Percentiles rank a stretch among this genome's conserved stretches.
Conservation (phyloP, 1,140 invertebrate genomes). For the Drosophila albomicans region DNA sequence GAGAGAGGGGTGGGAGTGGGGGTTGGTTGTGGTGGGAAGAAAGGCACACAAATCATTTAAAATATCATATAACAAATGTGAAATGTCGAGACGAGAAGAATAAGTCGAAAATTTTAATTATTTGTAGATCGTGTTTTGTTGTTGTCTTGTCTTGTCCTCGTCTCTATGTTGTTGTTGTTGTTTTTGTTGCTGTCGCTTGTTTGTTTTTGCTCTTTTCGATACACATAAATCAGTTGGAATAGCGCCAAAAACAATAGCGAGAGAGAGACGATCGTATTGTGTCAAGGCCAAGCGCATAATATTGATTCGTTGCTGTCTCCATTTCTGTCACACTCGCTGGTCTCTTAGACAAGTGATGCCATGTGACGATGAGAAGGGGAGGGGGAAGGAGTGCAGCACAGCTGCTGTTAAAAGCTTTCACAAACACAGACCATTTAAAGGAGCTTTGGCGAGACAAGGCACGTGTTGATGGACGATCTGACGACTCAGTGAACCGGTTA, state of each 20-base stretch:
- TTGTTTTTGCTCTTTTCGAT: conserved; percentile 10
- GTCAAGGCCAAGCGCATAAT: conserved; percentile 39
- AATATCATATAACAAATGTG: conserved; percentile 12
- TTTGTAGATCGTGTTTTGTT: conserved; percentile 17
- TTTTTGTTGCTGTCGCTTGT: not conserved
- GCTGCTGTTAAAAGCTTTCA: conserved; percentile 6
- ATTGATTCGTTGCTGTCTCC: conserved; percentile 8
- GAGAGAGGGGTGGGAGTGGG: not conserved
- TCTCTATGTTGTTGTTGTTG: not conserved
- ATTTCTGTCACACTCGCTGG: too few relatives aligned
- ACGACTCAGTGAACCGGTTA: conserved; percentile 13
- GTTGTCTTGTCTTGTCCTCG: conserved; percentile 19
- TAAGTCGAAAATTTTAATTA: conserved; percentile 22
- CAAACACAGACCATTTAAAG: not conserved
- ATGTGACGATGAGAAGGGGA: too few relatives aligned
- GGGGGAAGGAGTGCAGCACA: conserved; percentile 6
- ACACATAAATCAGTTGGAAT: conserved; percentile 70
- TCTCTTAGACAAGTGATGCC: too few relatives aligned
- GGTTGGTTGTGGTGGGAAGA: not conserved
- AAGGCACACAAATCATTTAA: not conserved
- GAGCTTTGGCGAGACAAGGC: conserved; percentile 2
- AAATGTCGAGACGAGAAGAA: conserved; percentile 6
- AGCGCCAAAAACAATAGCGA: conserved; percentile 26
- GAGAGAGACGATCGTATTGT: conserved; percentile 17
- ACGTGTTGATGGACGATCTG: conserved; percentile 3